Percentiles rank a stretch among this genome's conserved stretches.
Evolutionary conservation across 2,888 invertebrate genomes (phyloP).

Genomic region (Noctua pronuba): DNA sequence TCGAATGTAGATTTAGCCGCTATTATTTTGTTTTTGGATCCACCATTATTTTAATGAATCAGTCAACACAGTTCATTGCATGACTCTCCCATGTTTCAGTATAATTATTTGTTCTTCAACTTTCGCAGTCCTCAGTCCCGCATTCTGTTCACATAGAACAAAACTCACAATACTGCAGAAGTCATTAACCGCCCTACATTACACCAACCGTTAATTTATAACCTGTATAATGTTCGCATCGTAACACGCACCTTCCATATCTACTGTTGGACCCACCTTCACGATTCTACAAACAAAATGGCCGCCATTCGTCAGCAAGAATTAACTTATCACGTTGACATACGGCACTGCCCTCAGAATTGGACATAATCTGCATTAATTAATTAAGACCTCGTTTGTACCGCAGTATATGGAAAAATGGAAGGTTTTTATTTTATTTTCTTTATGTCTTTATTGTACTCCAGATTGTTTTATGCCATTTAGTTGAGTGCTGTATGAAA

Average conservation of each 20-base stretch:
- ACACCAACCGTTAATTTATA: constrained; percentile 35
- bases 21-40: background rate
- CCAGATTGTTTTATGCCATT: constrained; percentile 35
- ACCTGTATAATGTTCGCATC: constrained; percentile 33
- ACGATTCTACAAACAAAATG: constrained; percentile 53
- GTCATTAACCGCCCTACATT: constrained; percentile 20
- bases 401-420: constrained; percentile 51
- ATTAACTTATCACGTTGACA: constrained; percentile 71
- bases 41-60: background rate
- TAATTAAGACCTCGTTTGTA: constrained; percentile 65
- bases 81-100: background rate
- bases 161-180: constrained; percentile 21
- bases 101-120: background rate
- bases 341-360: constrained; percentile 61
- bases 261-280: constrained; percentile 42
- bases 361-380: constrained; percentile 70
- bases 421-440: constrained; percentile 19
- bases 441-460: constrained; percentile 43
- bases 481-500: constrained; percentile 36
- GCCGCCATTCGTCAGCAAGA: constrained; percentile 56
- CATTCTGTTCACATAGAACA: background rate
- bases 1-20: background rate
- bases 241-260: constrained; percentile 56
- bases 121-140: no score
- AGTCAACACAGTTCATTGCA: background rate